phyloP scores from a whole-genome alignment of 1,140 invertebrate genomes.

The Pseudomyrmex concolor region DNA sequence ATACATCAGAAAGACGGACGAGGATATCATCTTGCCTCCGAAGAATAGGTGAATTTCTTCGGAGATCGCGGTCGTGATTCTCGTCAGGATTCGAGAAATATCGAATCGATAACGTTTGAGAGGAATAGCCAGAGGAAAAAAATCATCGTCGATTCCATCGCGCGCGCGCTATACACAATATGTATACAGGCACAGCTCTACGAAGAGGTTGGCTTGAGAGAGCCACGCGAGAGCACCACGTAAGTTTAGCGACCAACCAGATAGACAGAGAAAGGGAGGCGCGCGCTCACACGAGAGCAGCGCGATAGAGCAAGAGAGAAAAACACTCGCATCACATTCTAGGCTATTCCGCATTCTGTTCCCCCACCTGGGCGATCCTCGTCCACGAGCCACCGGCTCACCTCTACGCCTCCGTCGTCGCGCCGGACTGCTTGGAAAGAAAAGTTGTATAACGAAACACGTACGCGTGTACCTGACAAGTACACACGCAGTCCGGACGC shows the following conservation, averaged over 20 bases:
- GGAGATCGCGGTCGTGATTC: neutral
- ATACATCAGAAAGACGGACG: neutral
- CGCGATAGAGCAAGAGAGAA: constrained; percentile 70
- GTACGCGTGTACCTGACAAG: constrained; percentile 69
- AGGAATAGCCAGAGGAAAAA: neutral
- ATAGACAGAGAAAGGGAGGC: constrained; percentile 41
- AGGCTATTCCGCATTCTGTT: constrained; percentile 86
- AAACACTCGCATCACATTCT: constrained; percentile 85
- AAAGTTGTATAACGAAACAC: constrained; percentile 80
- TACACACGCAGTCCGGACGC: constrained; percentile 33
- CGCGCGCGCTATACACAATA: neutral
- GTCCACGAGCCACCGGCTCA: constrained; percentile 78
- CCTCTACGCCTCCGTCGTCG: constrained; percentile 77
- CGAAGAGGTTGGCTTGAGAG: constrained; percentile 50
- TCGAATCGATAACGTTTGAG: neutral
- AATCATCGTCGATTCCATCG: neutral
- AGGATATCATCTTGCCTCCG: neutral
- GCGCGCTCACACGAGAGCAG: constrained; percentile 40
- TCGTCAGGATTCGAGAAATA: neutral
- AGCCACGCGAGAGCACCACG: constrained; percentile 36
- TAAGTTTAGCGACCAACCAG: constrained; percentile 21
- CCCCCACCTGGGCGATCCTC: constrained; percentile 77
- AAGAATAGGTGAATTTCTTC: neutral
- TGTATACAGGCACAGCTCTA: neutral
- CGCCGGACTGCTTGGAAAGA: constrained; percentile 73